A percentile compares a stretch with the other conserved stretches of the same genome.
Conservation (phyloP, 2,888 invertebrate species). For the Hermodice carunculata region DNA sequence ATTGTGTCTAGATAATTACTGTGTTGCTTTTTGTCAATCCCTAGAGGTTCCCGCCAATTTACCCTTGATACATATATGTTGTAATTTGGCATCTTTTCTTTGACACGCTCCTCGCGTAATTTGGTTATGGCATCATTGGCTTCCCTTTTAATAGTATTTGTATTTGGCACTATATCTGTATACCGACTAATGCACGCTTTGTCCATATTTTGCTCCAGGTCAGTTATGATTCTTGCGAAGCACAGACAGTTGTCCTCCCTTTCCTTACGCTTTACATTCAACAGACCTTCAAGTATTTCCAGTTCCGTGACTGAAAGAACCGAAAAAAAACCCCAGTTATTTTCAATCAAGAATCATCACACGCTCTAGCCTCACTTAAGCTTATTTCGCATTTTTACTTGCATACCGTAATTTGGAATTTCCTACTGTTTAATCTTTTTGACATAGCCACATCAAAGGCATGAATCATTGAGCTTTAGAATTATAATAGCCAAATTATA, state of each 20-base stretch:
- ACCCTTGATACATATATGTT: slow-evolving; percentile 31
- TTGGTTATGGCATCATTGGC: slow-evolving; percentile 43
- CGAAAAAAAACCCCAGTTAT: background rate
- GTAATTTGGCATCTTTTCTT: slow-evolving; percentile 26
- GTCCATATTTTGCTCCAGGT: slow-evolving; percentile 17
- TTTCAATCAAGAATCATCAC: no score
- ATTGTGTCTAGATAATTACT: slow-evolving; percentile 46
- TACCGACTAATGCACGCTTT: slow-evolving; percentile 40
- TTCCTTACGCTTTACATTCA: background rate
- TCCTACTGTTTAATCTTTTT: no score
- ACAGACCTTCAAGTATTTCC: background rate
- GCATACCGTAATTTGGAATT: no score
- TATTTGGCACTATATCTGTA: slow-evolving; percentile 41
- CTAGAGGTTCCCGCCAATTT: slow-evolving; percentile 46
- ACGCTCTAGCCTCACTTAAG: no score
- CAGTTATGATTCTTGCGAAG: slow-evolving; percentile 18
- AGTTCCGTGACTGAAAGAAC: background rate
- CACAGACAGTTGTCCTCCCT: slow-evolving; percentile 13
- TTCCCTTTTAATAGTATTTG: slow-evolving; percentile 38
- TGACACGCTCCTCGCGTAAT: slow-evolving; percentile 42
- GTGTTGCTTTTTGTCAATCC: slow-evolving; percentile 48
- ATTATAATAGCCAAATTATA: no score
- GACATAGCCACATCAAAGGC: no score
- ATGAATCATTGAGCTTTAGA: no score
- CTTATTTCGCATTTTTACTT: no score